A percentile compares a stretch with the other conserved stretches of the same genome.
phyloP scores from a whole-genome alignment of 2,113 vertebrate species.

The Columbina picui region DNA sequence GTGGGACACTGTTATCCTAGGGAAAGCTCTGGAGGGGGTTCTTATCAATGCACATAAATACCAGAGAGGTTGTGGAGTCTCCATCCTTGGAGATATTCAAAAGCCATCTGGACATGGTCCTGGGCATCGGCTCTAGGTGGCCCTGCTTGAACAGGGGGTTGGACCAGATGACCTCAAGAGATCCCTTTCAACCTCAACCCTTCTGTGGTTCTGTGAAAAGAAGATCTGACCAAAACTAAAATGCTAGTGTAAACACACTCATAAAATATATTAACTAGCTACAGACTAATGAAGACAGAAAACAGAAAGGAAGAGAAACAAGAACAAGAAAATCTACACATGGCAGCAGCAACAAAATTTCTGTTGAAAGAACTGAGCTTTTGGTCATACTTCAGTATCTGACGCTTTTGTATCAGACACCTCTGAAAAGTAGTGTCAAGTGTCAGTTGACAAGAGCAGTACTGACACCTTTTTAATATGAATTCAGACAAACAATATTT shows the following conservation, averaged over 20 bases:
- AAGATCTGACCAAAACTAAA: conserved; percentile 42
- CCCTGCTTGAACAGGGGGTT: not conserved
- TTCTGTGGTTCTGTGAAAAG: conserved; percentile 8
- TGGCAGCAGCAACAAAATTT: not conserved
- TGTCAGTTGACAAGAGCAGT: not conserved
- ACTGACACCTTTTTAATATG: not conserved
- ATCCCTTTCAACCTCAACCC: not conserved
- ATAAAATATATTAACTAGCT: not conserved
- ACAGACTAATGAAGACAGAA: not conserved
- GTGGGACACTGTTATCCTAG: not conserved
- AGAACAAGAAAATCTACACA: not conserved
- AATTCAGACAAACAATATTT: not conserved
- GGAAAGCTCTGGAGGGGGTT: not conserved
- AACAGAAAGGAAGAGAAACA: not conserved
- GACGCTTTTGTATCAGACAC: not conserved
- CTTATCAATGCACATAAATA: conserved; percentile 15
- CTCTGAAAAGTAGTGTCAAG: not conserved
- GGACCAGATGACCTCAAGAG: not conserved
- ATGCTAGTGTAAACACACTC: not conserved
- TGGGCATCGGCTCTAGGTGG: not conserved
- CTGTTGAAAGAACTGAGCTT: not conserved
- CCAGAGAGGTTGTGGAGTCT: not conserved
- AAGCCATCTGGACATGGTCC: not conserved
- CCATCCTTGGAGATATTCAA: not conserved
- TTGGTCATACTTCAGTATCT: not conserved